Base-by-base conservation (phyloP, 2,797 vertebrate genomes). In the Sebastiscus tertius region DNA sequence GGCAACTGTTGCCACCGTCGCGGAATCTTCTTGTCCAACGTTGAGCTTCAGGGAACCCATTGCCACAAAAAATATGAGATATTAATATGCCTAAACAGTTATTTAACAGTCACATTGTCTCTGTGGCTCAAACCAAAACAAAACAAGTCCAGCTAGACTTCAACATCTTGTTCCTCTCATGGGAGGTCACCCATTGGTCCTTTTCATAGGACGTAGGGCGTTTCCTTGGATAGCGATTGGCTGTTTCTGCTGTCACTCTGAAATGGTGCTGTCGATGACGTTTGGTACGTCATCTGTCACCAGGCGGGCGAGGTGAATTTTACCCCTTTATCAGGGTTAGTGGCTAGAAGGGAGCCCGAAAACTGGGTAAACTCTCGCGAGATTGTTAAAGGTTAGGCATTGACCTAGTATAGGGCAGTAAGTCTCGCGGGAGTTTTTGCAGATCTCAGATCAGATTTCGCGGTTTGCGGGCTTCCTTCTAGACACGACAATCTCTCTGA, bases 141-240 rank as follows among this genome's bases (percentile, higher is more conserved):
- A 81, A 80, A 81, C 80, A 83, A 75, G 36, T 54, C 22, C 4
- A 31, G 42, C 58, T 59, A n/a, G 77, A 79, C 73, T 85, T 75
- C 8, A 36, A 67, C 46, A 55, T 3, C 60, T 67, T 76, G 55
- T 72, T 69, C 2, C 34, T 2, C 4, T 20, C 33, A 42, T 31
- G 4, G 4, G 13, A 16, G 8, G 54, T n/a, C 81, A 49, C 3
- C 70, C 13, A 94, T 94, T 95, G 93, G 93, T 68, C 74, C 5
- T 4, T 87, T 89, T 89, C 26, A 27, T 62, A 3, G 52, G 52
- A 39, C 9, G 8, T 2, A 39, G 1, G 24, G 33, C 29, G 4
- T 3, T 24, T 5, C 1, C 2, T 1, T 1, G 27, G 0, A 33
- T 39, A 31, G 24, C 5, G 18, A 94, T 92, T 91, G 93, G 92